Base-by-base conservation (phyloP, 1,140 invertebrate genomes). In the Capitella teleta region DNA sequence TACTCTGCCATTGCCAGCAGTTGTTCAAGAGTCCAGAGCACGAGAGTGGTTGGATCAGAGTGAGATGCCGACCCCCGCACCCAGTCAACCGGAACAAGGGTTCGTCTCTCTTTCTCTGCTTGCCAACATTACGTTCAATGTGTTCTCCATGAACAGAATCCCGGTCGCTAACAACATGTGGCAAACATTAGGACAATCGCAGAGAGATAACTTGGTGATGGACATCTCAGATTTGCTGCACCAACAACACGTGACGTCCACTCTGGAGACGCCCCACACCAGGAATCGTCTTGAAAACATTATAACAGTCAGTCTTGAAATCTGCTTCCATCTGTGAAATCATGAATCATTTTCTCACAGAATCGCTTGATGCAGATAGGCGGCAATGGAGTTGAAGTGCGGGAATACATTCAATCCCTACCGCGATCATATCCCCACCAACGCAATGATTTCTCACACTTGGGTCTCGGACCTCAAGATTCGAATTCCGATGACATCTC, bases 171-270 rank as follows among this genome's bases (percentile, higher is more conserved):
- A n/a, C n/a, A n/a, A n/a, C n/a, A 32, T 25, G 18, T 26, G 28
- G 16, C 16, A 21, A 2, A n/a, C 12, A 4, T 21, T 47, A 16
- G 37, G 38, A 23, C 51, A 59, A 44, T 37, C 57, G 8, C 61
- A 66, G 2, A 52, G 55, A 14, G 63, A 68, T 36, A 56, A 61
- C 8, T 41, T 69, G 25, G 55, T 67, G 3, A 52, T 59, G 24
- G 67, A 69, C 41, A 68, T 69, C 48, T 64, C 64, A 49, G 65
- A 69, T 44, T 54, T 69, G 5, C 56, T 69, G 26, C 65, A 67
- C 36, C 52, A 56, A 26, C 59, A 61, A 34, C 55, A 67, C n/a
- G 67, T 69, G 14, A 60, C 67, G 6, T 61, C 58, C 24, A 52
- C 66, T 1, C 52, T 69, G 19, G 51, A 58, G 21, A 56, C 61